Evolutionary conservation across 2,797 vertebrate species (phyloP).

Genomic region (Hemibagrus guttatus): DNA sequence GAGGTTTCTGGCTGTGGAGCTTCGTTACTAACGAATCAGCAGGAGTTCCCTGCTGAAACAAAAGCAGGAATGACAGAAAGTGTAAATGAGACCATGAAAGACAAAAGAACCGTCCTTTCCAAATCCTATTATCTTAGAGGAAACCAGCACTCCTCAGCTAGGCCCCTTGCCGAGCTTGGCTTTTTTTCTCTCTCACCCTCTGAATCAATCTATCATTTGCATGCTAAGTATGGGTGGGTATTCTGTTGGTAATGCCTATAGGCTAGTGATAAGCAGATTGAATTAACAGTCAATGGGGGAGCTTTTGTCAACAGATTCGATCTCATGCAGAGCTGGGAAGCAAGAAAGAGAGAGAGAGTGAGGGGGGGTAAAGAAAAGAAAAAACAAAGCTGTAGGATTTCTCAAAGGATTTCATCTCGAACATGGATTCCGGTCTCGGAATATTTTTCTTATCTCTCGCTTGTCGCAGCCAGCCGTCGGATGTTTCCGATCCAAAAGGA

Average conservation of each 20-base stretch:
- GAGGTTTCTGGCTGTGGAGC: not conserved
- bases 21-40: slow-evolving; percentile 32
- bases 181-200: slow-evolving; percentile 53
- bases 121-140: slow-evolving; percentile 60
- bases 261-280: slow-evolving; percentile 59
- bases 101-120: slow-evolving; percentile 51
- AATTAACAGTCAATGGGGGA: slow-evolving; percentile 49
- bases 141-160: slow-evolving; percentile 51
- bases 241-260: slow-evolving; percentile 60
- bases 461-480: not conserved
- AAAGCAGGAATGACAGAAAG: slow-evolving; percentile 51
- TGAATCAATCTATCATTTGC: slow-evolving; percentile 60
- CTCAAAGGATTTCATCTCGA: slow-evolving; percentile 25
- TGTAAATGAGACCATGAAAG: slow-evolving; percentile 58
- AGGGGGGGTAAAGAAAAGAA: slow-evolving; percentile 18
- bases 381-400: slow-evolving; percentile 28
- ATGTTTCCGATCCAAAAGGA: slow-evolving; percentile 23
- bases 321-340: slow-evolving; percentile 43
- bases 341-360: not conserved
- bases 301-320: slow-evolving; percentile 50
- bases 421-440: not conserved
- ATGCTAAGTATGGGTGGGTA: slow-evolving; percentile 60
- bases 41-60: slow-evolving; percentile 48
- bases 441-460: slow-evolving; percentile 23
- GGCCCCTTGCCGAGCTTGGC: slow-evolving; percentile 40